Conservation (phyloP, 2,888 invertebrate genomes). For the Sinopyrophorus schimmeli region DNA sequence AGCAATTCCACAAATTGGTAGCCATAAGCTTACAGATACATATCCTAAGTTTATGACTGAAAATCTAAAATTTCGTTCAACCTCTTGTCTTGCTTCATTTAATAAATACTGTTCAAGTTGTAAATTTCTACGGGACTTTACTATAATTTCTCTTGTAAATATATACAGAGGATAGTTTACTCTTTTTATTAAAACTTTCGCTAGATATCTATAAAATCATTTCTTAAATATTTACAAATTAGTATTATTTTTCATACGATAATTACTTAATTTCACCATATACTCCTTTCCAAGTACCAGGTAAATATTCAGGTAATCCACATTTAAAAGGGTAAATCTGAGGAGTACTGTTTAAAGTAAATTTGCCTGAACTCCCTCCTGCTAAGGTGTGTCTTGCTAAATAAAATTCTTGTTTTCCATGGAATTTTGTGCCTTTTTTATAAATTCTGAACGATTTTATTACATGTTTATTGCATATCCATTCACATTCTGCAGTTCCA, state of each 20-base stretch:
- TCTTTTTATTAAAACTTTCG: constrained; percentile 35
- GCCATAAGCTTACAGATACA: constrained; percentile 40
- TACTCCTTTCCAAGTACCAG: constrained; percentile 41
- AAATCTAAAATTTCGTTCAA: constrained; percentile 35
- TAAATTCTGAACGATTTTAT: constrained; percentile 25
- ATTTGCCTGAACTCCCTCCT: constrained; percentile 15
- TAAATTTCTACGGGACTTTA: constrained; percentile 35
- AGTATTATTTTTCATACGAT: constrained; percentile 2
- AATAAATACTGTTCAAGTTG: constrained; percentile 36
- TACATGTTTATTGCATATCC: constrained; percentile 26
- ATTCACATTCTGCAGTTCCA: constrained; percentile 38
- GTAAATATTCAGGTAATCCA: constrained; percentile 38
- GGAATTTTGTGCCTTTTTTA: constrained; percentile 27
- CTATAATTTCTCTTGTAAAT: constrained; percentile 36
- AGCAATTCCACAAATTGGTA: constrained; percentile 42
- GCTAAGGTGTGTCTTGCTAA: constrained; percentile 38
- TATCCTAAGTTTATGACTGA: constrained; percentile 36
- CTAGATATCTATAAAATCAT: constrained; percentile 33
- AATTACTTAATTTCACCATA: constrained; percentile 38
- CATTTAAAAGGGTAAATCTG: constrained; percentile 32
- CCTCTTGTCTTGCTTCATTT: constrained; percentile 35
- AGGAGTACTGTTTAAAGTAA: constrained; percentile 19
- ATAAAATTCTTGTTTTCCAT: constrained; percentile 38
- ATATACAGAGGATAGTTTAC: constrained; percentile 24
- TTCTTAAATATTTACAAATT: too few relatives aligned